Evolutionary conservation across 1,140 invertebrate genomes (phyloP).

Genomic region (Pseudomyrmex concolor): DNA sequence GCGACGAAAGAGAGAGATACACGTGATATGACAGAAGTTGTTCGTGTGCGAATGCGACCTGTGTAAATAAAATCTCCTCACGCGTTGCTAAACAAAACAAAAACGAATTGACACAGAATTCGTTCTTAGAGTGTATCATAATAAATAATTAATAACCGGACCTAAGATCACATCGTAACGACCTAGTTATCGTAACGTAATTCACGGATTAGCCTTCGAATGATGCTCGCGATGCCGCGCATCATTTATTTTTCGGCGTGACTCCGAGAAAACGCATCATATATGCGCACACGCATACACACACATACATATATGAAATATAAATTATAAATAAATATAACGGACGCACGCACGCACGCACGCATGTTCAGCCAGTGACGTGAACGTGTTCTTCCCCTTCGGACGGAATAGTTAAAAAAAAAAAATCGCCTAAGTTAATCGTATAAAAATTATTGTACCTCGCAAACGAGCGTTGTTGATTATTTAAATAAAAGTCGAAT

Average conservation of each 20-base stretch:
- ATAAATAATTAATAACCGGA: constrained; percentile 41
- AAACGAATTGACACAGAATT: constrained; percentile 55
- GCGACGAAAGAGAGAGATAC: constrained; percentile 19
- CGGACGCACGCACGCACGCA: constrained; percentile 9
- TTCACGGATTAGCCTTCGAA: constrained; percentile 73
- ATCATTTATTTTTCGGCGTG: constrained; percentile 57
- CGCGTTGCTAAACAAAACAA: constrained; percentile 37
- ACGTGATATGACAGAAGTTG: not conserved
- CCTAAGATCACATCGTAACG: constrained; percentile 63
- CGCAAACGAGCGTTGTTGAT: constrained; percentile 35
- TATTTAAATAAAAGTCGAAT: constrained; percentile 49
- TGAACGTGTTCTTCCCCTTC: constrained; percentile 66
- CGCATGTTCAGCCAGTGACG: constrained; percentile 35
- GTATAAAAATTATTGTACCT: constrained; percentile 32
- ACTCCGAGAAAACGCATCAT: constrained; percentile 37
- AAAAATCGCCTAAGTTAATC: constrained; percentile 60
- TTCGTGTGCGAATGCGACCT: constrained; percentile 29
- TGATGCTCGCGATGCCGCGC: constrained; percentile 58
- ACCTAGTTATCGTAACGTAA: constrained; percentile 70
- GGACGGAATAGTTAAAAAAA: constrained; percentile 27
- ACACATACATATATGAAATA: constrained; percentile 3
- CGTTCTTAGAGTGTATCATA: constrained; percentile 62
- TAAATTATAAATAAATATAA: not conserved
- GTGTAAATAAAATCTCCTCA: constrained; percentile 62
- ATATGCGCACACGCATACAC: constrained; percentile 11